Percentiles rank a stretch among this genome's conserved stretches.
These are phyloP conservation scores for Heteromurus nitidus DNA, from an alignment of 2,888 invertebrate genomes.

Conservation along the genomic window DNA sequence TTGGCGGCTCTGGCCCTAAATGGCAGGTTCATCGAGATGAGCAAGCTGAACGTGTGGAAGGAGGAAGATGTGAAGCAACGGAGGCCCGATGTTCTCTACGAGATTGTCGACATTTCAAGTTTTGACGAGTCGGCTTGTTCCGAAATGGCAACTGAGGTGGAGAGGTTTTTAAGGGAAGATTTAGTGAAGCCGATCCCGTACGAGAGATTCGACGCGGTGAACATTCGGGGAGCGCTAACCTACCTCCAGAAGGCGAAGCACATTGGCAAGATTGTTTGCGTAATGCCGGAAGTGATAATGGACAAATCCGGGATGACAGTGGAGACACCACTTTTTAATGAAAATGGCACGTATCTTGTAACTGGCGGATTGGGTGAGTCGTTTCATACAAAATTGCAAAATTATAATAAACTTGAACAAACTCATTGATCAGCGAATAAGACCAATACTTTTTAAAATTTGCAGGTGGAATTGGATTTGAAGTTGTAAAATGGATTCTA, in stretches of 20 bases:
- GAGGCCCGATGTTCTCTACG: conserved; percentile 59
- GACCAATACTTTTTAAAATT: no score
- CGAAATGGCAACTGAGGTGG: not conserved
- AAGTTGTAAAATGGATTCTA: conserved; percentile 56
- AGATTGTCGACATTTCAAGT: conserved; percentile 25
- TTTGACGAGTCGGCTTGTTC: not conserved
- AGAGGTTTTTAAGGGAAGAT: not conserved
- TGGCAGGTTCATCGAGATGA: conserved; percentile 65
- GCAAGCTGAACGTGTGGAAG: conserved; percentile 60
- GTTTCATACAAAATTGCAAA: no score
- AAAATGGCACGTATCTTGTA: conserved; percentile 12
- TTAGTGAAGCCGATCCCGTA: conserved; percentile 33
- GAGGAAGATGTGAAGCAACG: conserved; percentile 52
- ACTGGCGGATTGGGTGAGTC: conserved; percentile 41
- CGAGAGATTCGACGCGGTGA: conserved; percentile 30
- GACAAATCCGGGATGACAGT: not conserved
- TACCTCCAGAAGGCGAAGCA: conserved; percentile 41
- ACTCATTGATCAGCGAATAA: no score
- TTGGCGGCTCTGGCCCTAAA: conserved; percentile 19
- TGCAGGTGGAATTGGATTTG: conserved; percentile 62
- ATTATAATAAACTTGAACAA: no score
- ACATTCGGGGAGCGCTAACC: conserved; percentile 34
- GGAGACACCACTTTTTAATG: not conserved
- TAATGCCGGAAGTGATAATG: conserved; percentile 7
- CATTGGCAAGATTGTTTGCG: conserved; percentile 50